Evolutionary conservation across 2,113 vertebrate genomes (phyloP).

Genomic region (Anseranas semipalmata): DNA sequence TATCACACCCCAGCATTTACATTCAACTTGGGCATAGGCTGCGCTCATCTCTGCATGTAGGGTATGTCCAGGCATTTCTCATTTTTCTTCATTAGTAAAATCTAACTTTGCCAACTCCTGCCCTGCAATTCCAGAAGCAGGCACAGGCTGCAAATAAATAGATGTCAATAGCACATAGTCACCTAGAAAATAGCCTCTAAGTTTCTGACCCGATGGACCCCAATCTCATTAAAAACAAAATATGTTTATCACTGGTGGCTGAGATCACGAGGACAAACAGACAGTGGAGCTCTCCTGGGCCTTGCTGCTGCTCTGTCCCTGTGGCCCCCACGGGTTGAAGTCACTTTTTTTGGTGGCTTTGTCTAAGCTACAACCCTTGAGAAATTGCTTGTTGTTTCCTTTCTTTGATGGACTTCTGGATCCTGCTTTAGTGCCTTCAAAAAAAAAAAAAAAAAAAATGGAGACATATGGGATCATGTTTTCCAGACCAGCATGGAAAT

Average conservation of each 20-base stretch:
- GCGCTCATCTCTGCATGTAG: background rate
- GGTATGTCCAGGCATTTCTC: background rate
- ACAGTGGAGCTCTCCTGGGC: background rate
- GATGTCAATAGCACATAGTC: background rate
- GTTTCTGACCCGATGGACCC: background rate
- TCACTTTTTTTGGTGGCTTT: background rate
- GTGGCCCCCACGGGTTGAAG: background rate
- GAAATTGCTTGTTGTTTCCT: background rate
- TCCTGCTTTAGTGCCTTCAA: background rate
- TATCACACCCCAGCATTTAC: background rate
- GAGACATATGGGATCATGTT: background rate
- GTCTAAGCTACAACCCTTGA: background rate
- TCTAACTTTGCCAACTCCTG: background rate
- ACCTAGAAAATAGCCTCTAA: background rate
- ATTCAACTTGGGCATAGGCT: background rate
- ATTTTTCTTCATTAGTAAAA: background rate
- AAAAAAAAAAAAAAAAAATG: background rate
- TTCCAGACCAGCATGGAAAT: background rate
- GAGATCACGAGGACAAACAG: background rate
- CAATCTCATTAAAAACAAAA: background rate
- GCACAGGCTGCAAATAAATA: background rate
- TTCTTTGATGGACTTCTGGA: background rate
- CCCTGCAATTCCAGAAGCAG: background rate
- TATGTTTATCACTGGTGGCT: rapidly evolving
- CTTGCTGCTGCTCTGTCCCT: background rate